phyloP scores from a whole-genome alignment of 2,888 invertebrate species.

The Eulithis prunata region DNA sequence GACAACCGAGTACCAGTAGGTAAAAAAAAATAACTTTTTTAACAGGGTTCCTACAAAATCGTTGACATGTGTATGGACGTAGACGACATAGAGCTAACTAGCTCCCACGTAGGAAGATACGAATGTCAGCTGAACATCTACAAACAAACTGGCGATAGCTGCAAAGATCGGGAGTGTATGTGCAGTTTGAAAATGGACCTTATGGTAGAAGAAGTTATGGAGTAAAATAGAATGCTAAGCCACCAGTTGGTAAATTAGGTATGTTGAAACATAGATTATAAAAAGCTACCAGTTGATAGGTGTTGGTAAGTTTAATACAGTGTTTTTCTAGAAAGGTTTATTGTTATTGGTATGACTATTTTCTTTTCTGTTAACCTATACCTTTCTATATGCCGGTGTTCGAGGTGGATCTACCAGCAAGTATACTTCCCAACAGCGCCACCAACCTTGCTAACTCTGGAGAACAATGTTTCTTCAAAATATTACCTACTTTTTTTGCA shows the following conservation, averaged over 20 bases:
- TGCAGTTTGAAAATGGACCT: conserved; percentile 55
- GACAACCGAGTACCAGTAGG: too few species aligned
- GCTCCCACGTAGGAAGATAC: conserved; percentile 56
- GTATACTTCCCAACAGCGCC: too few species aligned
- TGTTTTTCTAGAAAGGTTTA: not conserved
- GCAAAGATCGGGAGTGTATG: conserved; percentile 48
- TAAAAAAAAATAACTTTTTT: not conserved
- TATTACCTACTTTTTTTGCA: too few species aligned
- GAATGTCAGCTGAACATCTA: conserved; percentile 51
- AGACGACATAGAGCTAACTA: conserved; percentile 55
- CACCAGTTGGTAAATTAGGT: conserved; percentile 16
- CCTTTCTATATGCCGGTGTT: too few species aligned
- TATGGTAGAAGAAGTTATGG: conserved; percentile 46
- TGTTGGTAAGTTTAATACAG: not conserved
- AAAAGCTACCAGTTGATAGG: conserved; percentile 17
- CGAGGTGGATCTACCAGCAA: too few species aligned
- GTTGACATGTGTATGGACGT: conserved; percentile 52
- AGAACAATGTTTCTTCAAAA: too few species aligned
- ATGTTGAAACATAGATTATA: not conserved
- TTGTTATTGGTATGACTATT: too few species aligned
- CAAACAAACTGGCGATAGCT: conserved; percentile 47
- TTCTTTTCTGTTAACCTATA: too few species aligned
- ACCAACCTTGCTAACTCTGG: too few species aligned
- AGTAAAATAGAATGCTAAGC: conserved; percentile 4
- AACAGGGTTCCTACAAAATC: conserved; percentile 56